phyloP scores from a whole-genome alignment of 2,113 vertebrate species.

The Canis aureus region DNA sequence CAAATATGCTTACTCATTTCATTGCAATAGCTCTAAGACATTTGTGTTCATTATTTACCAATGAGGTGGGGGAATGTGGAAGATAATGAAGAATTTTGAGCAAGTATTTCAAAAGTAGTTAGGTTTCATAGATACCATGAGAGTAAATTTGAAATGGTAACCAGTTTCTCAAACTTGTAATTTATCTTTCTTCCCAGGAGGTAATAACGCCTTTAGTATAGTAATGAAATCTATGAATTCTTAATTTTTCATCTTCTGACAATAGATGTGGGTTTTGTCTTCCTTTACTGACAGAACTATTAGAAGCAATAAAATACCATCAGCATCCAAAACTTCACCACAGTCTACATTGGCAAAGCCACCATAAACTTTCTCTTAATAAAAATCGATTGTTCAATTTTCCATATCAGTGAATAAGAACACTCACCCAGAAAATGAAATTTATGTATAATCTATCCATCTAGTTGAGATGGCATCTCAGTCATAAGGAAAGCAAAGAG shows the following conservation, averaged over 20 bases:
- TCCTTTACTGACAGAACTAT: not conserved
- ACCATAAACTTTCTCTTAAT: conserved; percentile 4
- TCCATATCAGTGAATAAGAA: conserved; percentile 31
- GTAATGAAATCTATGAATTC: not conserved
- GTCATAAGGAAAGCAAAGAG: not conserved
- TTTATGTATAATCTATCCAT: not conserved
- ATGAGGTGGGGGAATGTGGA: not conserved
- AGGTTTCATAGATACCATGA: not conserved
- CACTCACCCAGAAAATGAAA: not conserved
- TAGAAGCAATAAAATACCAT: not conserved
- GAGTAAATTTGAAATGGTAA: not conserved
- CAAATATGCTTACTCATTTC: not conserved
- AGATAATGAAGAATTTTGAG: not conserved
- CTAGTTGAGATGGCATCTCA: not conserved
- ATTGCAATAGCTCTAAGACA: not conserved
- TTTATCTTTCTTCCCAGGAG: not conserved
- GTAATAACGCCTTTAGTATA: not conserved
- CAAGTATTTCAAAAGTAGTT: not conserved
- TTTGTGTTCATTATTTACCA: not conserved
- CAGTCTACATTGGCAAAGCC: not conserved
- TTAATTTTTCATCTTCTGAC: not conserved
- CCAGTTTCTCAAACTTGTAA: conserved; percentile 37
- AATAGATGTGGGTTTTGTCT: not conserved
- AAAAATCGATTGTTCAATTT: conserved; percentile 20
- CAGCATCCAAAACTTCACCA: not conserved